Evolutionary conservation across 2,113 vertebrate genomes (phyloP).

Genomic region (Myodes glareolus): DNA sequence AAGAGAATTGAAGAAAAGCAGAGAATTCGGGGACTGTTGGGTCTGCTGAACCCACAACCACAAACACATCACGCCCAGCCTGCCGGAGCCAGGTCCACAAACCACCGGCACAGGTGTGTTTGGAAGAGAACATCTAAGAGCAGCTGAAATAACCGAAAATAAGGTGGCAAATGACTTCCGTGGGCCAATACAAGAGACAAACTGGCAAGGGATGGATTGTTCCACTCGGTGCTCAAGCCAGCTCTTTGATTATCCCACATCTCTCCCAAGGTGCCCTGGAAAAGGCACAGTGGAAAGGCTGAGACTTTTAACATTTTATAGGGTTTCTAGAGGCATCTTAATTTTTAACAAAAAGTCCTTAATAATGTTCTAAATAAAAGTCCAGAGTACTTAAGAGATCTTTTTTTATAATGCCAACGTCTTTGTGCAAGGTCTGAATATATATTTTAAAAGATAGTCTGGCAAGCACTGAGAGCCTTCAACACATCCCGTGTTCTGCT

Average conservation of each 20-base stretch:
- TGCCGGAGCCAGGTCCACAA: not conserved
- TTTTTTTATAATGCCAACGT: conserved; percentile 63
- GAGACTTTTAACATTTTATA: conserved; percentile 58
- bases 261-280: conserved; percentile 44
- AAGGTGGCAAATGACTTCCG: conserved; percentile 49
- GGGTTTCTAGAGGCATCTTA: conserved; percentile 75
- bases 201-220: conserved; percentile 29
- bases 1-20: conserved; percentile 1
- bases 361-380: conserved; percentile 73
- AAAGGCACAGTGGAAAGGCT: conserved; percentile 56
- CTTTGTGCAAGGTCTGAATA: conserved; percentile 46
- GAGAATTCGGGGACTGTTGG: not conserved
- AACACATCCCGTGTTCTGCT: conserved; percentile 65
- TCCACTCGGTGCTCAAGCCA: not conserved
- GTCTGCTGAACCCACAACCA: not conserved
- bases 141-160: conserved; percentile 67
- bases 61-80: not conserved
- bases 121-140: conserved; percentile 56
- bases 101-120: conserved; percentile 48
- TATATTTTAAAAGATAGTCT: conserved; percentile 65
- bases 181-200: conserved; percentile 33
- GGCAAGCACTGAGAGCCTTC: conserved; percentile 52
- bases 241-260: conserved; percentile 28
- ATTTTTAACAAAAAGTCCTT: conserved; percentile 77
- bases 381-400: conserved; percentile 65